Evolutionary conservation across 1,140 invertebrate genomes (phyloP).

Genomic region (Wiebesia pumilae): DNA sequence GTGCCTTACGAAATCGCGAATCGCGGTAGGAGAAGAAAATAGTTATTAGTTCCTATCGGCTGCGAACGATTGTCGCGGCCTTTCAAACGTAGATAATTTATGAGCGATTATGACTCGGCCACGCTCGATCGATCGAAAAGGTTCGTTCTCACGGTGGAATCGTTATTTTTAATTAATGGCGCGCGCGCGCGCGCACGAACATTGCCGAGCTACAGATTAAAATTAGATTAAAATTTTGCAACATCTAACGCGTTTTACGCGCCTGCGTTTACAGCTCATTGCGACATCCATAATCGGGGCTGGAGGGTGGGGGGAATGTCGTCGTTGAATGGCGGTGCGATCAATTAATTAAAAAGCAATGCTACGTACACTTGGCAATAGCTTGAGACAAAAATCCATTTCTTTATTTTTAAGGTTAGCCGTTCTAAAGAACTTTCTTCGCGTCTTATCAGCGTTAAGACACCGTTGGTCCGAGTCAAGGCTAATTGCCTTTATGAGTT

Average conservation of each 20-base stretch:
- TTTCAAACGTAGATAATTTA: not conserved
- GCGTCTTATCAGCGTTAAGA: not conserved
- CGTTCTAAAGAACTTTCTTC: not conserved
- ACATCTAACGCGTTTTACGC: not conserved
- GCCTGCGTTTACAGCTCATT: not conserved
- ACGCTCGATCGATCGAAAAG: not conserved
- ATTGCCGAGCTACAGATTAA: not conserved
- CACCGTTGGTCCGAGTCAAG: not conserved
- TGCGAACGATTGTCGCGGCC: not conserved
- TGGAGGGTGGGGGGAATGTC: not conserved
- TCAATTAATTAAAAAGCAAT: not conserved
- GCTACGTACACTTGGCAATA: not conserved
- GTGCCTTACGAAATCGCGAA: not conserved
- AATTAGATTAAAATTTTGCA: not conserved
- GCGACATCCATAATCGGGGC: not conserved
- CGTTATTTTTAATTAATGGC: not conserved
- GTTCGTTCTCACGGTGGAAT: not conserved
- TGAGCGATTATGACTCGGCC: not conserved
- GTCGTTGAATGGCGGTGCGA: not conserved
- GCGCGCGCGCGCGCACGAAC: not conserved
- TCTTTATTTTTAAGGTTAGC: not conserved
- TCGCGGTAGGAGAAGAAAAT: not conserved
- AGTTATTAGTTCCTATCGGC: not conserved
- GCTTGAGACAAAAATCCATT: not conserved
- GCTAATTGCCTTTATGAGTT: not conserved